Evolutionary conservation across 2,113 vertebrate species (phyloP).

Genomic region (Coreoperca whiteheadi): DNA sequence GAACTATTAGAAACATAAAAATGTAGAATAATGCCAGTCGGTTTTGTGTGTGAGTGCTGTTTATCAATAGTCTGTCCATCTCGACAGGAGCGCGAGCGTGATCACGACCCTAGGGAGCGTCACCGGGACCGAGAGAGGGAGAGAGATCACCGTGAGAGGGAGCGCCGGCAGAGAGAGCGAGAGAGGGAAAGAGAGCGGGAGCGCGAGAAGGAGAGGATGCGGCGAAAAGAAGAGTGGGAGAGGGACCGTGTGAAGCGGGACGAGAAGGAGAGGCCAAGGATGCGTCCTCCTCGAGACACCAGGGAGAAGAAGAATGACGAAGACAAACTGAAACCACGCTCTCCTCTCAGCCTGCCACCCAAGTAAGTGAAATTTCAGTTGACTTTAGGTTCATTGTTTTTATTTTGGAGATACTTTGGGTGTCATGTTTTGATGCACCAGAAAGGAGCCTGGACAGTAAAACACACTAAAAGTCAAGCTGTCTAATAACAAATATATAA

Average conservation of each 20-base stretch:
- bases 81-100: constrained; percentile 88
- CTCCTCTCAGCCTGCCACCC: constrained; percentile 85
- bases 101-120: constrained; percentile 83
- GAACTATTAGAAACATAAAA: no score
- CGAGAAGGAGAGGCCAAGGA: constrained; percentile 91
- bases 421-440: background rate
- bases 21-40: background rate
- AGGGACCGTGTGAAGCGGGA: constrained; percentile 90
- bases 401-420: background rate
- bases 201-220: constrained; percentile 90
- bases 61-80: background rate
- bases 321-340: constrained; percentile 90
- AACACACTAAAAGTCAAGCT: no score
- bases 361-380: constrained; percentile 83
- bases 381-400: background rate
- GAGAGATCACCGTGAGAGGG: constrained; percentile 86
- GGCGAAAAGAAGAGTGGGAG: constrained; percentile 92
- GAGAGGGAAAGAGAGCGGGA: constrained; percentile 91
- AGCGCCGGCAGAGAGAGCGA: constrained; percentile 88
- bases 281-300: constrained; percentile 89
- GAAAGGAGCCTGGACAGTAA: background rate
- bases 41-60: background rate
- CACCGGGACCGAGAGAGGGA: constrained; percentile 89
- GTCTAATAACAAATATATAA: no score
- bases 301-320: constrained; percentile 95